Base-by-base conservation (phyloP, 2,113 vertebrate genomes). In the Riparia riparia region DNA sequence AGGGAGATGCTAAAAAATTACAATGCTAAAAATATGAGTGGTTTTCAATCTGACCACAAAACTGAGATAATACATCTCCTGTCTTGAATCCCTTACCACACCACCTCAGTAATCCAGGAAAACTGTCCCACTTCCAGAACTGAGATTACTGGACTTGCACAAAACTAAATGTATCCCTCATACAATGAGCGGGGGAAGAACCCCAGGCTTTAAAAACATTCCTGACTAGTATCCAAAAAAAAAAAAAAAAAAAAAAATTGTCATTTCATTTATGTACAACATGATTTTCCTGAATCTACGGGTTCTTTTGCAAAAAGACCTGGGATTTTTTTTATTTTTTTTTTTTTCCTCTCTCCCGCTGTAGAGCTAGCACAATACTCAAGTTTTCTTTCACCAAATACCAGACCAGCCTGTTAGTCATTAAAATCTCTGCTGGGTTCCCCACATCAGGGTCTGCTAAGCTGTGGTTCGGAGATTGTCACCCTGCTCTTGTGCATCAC, bases 181-280 rank as follows among this genome's bases (percentile, higher is more conserved):
- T 34, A 31, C 3, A 29, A 4, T 11, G 7, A 54, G 0, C 1
- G 1, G 7, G 2, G 1, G 2, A 0, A 7, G 24, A 58, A 58
- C 24, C 12, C 0, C 7, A 14, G 28, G 18, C 3, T 45, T 53
- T 22, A 22, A 74, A 83, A 81, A 17, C 0, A 3, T 85, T 74
- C 14, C 17, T 58, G 34, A 42, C 6, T n/a, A 41, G 19, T 61
- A 28, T 17, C 20, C 0, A 2, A 65, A 47, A 16, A 49, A 49
- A 31, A 31, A 34, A 0, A 37, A 37, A 37, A 37, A 37, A 28
- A 32, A 34, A 49, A 31, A 31, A 34, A 0, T 8, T 42, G 20
- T 7, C 0, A 8, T 74, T 54, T 51, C 1, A 4, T 63, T 63
- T 76, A 29, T 4, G 4, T 14, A 29, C 16, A 77, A 14, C 4